Base-by-base conservation (phyloP, 2,888 invertebrate species). In the Drosophila multiciliata region DNA sequence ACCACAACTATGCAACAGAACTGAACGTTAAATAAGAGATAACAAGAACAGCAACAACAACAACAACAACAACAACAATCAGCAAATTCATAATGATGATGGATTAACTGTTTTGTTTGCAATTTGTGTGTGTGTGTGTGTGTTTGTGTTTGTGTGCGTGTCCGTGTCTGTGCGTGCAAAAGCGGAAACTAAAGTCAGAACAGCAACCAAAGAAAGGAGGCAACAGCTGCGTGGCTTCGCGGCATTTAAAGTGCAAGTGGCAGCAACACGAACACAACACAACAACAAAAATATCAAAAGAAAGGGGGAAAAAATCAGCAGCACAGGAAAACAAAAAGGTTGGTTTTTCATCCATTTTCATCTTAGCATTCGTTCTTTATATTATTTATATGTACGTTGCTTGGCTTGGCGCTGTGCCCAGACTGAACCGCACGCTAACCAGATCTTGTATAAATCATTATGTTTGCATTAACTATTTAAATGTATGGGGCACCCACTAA, bases 81-180 rank as follows among this genome's bases (percentile, higher is more conserved):
- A 67, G 65, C 60, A 77, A 85, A 81, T 83, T 77, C 82, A 81
- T 88, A 81, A 88, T 83, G 87, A 88, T 88, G 89, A 86, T 83
- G 87, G 87, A 86, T 86, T 86, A 83, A 86, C 87, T 81, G 89
- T 58, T 83, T 70, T 76, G 45, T 74, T 45, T 78, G 66, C 75
- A 74, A 75, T 65, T 62, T 74, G 73, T 66, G 40, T 32, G 38
- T 15, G 52, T 74, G 73, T 66, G 40, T 32, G 38, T 15, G 52
- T 49, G 48, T 26, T 4, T 12, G 48, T 48, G 45, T 45, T 29
- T 23, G 23, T 17, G 45, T 45, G 20, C 23, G 23, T 45, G 50
- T 33, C 8, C 15, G 53, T 23, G 15, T 53, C 20, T 53, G 53
- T 53, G 53, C 55, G 55, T 55, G 55, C 55, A 55, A 67, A 73